Conservation (phyloP, 2,113 vertebrate species). For the Amphiprion ocellaris region DNA sequence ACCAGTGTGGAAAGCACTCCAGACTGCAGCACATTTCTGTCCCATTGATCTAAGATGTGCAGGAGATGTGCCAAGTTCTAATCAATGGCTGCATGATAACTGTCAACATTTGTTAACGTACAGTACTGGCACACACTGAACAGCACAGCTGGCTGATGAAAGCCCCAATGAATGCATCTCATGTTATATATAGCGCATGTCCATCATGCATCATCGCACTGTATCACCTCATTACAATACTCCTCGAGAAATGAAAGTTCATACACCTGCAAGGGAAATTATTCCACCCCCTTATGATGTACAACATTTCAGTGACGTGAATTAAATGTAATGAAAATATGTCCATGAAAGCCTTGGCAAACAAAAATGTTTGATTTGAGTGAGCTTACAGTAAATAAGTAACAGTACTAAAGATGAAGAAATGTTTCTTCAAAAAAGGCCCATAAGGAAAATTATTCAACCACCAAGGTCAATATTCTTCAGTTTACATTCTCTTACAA, state of each 20-base stretch:
- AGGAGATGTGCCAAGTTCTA: not conserved
- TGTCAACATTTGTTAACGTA: not conserved
- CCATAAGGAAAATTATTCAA: too few species aligned
- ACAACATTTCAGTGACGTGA: not conserved
- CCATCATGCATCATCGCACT: not conserved
- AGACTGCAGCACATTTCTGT: not conserved
- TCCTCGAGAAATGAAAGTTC: conserved; percentile 21
- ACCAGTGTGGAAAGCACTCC: conserved; percentile 21
- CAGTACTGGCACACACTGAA: not conserved
- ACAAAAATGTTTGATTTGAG: not conserved
- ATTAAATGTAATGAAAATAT: not conserved
- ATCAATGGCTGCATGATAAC: not conserved
- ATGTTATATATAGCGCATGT: conserved; percentile 6
- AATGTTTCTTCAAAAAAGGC: too few species aligned
- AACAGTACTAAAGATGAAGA: too few species aligned
- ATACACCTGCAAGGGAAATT: not conserved
- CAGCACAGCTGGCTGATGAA: conserved; percentile 16
- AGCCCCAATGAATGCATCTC: not conserved
- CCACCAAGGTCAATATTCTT: too few species aligned
- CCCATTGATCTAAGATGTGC: not conserved
- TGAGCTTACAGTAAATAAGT: too few species aligned
- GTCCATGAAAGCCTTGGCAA: not conserved
- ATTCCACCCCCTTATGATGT: not conserved
- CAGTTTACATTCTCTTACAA: too few species aligned
- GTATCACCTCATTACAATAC: conserved; percentile 20